These are phyloP conservation scores for Drosophila insularis DNA, from an alignment of 1,140 invertebrate genomes.

Conservation along the genomic window DNA sequence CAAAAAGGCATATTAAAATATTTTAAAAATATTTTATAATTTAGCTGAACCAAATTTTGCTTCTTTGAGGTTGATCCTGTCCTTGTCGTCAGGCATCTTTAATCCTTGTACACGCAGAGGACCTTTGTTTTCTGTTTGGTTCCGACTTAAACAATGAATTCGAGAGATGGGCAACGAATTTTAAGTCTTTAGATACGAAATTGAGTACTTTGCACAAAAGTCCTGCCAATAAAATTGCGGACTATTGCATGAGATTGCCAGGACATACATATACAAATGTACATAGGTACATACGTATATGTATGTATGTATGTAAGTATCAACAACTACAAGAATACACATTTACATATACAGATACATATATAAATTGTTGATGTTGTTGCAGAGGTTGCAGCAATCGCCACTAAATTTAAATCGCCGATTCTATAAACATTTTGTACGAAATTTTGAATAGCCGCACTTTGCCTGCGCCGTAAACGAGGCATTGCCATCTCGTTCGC, in stretches of 20 bases:
- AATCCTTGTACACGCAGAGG: neutral
- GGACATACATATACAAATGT: no score
- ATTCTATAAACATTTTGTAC: conserved; percentile 18
- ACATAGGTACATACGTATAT: neutral
- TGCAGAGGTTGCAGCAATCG: conserved; percentile 5
- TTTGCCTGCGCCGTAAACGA: neutral
- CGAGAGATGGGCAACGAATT: neutral
- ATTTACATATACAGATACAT: neutral
- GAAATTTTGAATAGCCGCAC: conserved; percentile 15
- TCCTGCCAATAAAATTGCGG: neutral
- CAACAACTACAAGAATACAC: neutral
- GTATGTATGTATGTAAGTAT: neutral
- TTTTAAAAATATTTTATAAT: no score
- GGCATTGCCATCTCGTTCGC: conserved; percentile 35
- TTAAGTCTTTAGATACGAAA: neutral
- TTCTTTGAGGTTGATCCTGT: no score
- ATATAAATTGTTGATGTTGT: conserved; percentile 4
- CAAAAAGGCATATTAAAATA: no score
- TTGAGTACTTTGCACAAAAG: neutral
- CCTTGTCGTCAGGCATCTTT: no score
- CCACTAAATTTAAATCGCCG: conserved; percentile 18
- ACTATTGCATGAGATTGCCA: neutral
- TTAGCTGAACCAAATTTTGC: no score
- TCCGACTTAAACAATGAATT: neutral
- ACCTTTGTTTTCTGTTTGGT: neutral